These are phyloP conservation scores for Lophura nycthemera DNA, from an alignment of 2,113 vertebrate species.

Conservation along the genomic window DNA sequence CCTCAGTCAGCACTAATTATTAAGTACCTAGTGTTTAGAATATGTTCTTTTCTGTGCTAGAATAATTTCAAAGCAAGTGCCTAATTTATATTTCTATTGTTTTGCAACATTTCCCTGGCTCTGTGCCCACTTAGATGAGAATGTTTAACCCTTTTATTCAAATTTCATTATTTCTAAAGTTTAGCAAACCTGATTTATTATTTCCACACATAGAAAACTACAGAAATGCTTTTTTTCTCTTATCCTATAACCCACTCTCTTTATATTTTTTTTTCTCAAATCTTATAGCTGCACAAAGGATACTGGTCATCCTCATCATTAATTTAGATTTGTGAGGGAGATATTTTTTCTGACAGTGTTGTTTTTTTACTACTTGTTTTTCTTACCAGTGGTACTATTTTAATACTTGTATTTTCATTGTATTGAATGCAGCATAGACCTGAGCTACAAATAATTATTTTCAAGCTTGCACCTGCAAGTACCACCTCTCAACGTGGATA, in stretches of 20 bases:
- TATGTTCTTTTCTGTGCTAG: not conserved
- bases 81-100: conserved; percentile 25
- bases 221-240: not conserved
- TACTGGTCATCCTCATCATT: not conserved
- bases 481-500: not conserved
- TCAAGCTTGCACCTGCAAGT: not conserved
- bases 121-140: not conserved
- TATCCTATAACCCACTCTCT: not conserved
- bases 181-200: not conserved
- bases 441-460: not conserved
- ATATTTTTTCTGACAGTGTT: not conserved
- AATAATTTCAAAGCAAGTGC: conserved; percentile 23
- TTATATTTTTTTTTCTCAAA: not conserved
- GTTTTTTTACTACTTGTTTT: not conserved
- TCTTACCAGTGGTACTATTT: not conserved
- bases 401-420: not conserved
- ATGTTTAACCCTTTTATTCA: not conserved
- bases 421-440: not conserved
- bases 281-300: not conserved
- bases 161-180: not conserved
- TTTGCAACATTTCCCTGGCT: not conserved
- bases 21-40: conserved; percentile 18
- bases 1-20: conserved; percentile 32
- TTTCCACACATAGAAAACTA: not conserved
- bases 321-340: not conserved